Evolutionary conservation across 2,888 invertebrate genomes (phyloP), one percentile per base, ranked within the genome.

Genomic region (Meta bourneti): DNA sequence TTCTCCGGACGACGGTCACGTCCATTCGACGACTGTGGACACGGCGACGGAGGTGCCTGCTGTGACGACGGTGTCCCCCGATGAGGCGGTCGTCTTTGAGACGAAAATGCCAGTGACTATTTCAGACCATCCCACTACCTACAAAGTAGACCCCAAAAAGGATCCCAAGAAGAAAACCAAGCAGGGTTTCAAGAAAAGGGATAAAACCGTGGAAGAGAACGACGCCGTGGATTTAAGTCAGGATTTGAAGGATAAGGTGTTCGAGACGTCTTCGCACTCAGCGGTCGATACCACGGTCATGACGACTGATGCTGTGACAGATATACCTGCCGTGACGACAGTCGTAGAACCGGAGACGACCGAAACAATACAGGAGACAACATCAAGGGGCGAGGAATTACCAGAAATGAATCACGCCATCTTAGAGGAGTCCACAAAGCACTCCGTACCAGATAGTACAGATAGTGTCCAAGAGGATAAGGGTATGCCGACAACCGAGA

Each of bases 101-200:
- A 77, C 85, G 6, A 69, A 77, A 20, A 9, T n/a, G 7, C 77
- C 74, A 8, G 54, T 13, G 49, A 69, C 77, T 69, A 51, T 74
- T 6, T 69, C 79, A 0, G 54, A 71, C 51, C 49, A 83, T 6
- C 49, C 70, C 19, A 74, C 77, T 54, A 84, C 90, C 4, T 52
- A 77, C n/a, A 83, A 83, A 48, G 20, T 69, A 11, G 89, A 89
- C n/a, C 71, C 84, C n/a, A 90, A 90, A 61, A 90, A 84, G 20
- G 90, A 90, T 51, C 9, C 16, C 0, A 90, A 90, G 51, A 84
- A 90, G 74, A 84, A 90, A 84, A 78, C 49, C 52, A 90, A 79
- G 48, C 71, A 11, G 52, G 7, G n/a, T 49, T 77, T 72, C 8
- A 90, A 90, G 74, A 90, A 90, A 48, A 90, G 84, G 51, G 90